phyloP scores from a whole-genome alignment of 2,113 vertebrate genomes.

The Neodontobutis hainanensis region DNA sequence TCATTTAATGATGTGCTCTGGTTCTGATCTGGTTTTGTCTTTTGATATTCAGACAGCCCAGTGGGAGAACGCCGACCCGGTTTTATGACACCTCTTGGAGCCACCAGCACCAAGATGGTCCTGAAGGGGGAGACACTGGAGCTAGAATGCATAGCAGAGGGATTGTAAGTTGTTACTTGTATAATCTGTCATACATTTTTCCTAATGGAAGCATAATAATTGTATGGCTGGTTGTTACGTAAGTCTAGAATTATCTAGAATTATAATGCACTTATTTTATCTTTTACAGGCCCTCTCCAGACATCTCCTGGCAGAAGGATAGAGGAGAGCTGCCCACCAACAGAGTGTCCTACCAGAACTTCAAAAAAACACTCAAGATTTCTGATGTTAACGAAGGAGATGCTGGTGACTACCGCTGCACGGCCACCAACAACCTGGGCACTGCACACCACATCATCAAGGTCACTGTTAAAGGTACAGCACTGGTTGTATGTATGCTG shows the following conservation, averaged over 20 bases:
- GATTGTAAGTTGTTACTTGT: slow-evolving; percentile 84
- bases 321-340: slow-evolving; percentile 83
- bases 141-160: slow-evolving; percentile 93
- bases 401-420: slow-evolving; percentile 89
- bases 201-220: background rate
- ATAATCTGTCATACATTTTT: background rate
- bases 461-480: slow-evolving; percentile 91
- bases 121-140: slow-evolving; percentile 88
- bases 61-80: slow-evolving; percentile 83
- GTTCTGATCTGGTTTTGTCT: slow-evolving; percentile 13
- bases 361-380: slow-evolving; percentile 90
- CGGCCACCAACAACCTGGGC: slow-evolving; percentile 86
- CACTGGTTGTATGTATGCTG: background rate
- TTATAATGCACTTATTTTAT: background rate
- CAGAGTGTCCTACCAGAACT: slow-evolving; percentile 84
- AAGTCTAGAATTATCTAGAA: no score
- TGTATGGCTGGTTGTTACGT: background rate
- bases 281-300: slow-evolving; percentile 87
- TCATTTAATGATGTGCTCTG: background rate
- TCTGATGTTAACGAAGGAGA: slow-evolving; percentile 87
- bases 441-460: slow-evolving; percentile 85
- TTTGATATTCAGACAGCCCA: slow-evolving; percentile 81
- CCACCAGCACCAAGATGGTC: slow-evolving; percentile 86
- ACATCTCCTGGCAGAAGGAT: slow-evolving; percentile 91
- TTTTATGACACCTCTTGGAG: slow-evolving; percentile 85